Percentiles rank a stretch among this genome's conserved stretches.
phyloP scores from a whole-genome alignment of 2,797 vertebrate species.

The Chaetodon trifasciatus region DNA sequence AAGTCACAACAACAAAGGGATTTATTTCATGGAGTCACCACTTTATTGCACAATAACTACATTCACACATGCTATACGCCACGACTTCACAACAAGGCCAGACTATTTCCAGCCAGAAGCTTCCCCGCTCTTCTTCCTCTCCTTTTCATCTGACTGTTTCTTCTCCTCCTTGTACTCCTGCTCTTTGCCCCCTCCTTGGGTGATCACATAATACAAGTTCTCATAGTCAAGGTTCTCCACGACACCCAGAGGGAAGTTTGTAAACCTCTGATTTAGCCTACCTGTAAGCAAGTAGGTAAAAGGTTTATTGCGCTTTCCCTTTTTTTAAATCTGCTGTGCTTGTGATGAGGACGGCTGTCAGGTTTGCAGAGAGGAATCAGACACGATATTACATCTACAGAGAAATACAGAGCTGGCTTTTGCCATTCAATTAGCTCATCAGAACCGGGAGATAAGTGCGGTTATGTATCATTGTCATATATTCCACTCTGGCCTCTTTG shows the following conservation, averaged over 20 bases:
- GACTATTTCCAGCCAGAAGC: conserved; percentile 44
- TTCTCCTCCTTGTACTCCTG: conserved; percentile 81
- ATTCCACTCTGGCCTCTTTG: conserved; percentile 67
- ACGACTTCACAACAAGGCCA: conserved; percentile 47
- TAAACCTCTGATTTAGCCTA: conserved; percentile 87
- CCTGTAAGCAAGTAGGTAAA: conserved; percentile 66
- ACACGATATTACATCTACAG: conserved; percentile 20
- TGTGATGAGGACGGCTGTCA: conserved; percentile 31
- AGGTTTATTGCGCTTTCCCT: neutral
- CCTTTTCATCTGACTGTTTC: conserved; percentile 67
- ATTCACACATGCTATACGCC: conserved; percentile 25
- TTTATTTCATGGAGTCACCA: conserved; percentile 46
- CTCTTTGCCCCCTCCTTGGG: conserved; percentile 89
- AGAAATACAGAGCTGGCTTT: conserved; percentile 56
- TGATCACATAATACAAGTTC: conserved; percentile 90
- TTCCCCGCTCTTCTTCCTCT: conserved; percentile 22
- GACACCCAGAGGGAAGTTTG: conserved; percentile 87
- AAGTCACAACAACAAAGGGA: conserved; percentile 64
- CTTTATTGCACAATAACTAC: conserved; percentile 57
- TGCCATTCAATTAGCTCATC: conserved; percentile 74
- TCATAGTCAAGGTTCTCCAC: conserved; percentile 89
- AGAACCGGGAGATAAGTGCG: conserved; percentile 66
- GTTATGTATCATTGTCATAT: conserved; percentile 75
- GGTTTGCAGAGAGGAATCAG: conserved; percentile 42
- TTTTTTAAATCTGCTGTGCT: neutral